Base-by-base conservation (phyloP, 2,113 vertebrate species). In the Brachionichthys hirsutus region DNA sequence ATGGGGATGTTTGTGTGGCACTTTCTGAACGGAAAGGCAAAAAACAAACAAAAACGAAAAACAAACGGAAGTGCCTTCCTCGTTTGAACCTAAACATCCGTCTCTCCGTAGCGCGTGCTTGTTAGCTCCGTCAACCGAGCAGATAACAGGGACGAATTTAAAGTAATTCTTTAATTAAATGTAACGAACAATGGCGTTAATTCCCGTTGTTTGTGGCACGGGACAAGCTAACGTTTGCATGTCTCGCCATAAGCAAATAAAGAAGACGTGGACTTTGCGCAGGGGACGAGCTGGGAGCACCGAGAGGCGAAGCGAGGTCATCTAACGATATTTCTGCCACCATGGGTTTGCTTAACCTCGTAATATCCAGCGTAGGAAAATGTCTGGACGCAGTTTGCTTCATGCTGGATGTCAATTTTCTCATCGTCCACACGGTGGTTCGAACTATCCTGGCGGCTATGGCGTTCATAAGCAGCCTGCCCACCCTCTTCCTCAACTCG, bases 321-420 rank as follows among this genome's bases (percentile, higher is more conserved):
- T 35, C 5, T 9, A 35, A 9, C 4, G 34, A 35, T 35, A 35
- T 35, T n/a, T n/a, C 6, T 14, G 16, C 14, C 47, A 55, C 46
- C 67, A 97, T 96, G 95, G 95, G 93, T 70, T 81, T 92, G 62
- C 67, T 98, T 66, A 87, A 92, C 77, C 46, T 92, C 44, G 54
- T 96, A 2, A 81, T 97, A 44, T 90, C 90, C 46, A 89, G 90
- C 8, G 66, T 94, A 52, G 92, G 91, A 24, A 85, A 90, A 84
- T 88, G 89, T 43, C 59, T 96, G 75, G 94, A 98, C 57, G 68
- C 92, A 34, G 65, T 92, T 41, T 78, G 90, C 4, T 78, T 98
- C 43, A 49, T 97, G 68, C 77, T 98, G 87, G 95, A 98, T 72
- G 38, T 98, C 45, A 94, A 98, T 74, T 98, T 96, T 60, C 70